Evolutionary conservation across 2,888 invertebrate genomes (phyloP).

Genomic region (Parelbella ahira): DNA sequence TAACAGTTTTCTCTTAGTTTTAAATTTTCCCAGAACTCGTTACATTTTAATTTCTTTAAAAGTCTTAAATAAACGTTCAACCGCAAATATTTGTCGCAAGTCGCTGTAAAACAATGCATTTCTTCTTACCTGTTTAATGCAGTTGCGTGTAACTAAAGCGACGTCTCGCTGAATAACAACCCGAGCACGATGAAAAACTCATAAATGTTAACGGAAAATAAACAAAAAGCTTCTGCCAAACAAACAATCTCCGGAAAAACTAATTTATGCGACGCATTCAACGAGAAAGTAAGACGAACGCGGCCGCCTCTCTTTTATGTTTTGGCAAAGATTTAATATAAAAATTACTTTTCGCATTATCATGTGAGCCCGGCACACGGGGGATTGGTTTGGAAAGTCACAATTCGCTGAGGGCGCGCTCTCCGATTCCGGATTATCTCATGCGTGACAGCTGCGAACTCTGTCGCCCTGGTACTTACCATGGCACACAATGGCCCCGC

Average conservation of each 20-base stretch:
- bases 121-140: conserved; percentile 18
- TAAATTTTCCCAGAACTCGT: too few species aligned
- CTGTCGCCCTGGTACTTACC: conserved; percentile 48
- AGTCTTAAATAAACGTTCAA: too few species aligned
- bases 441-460: conserved; percentile 67
- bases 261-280: conserved; percentile 74
- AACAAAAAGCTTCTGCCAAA: conserved; percentile 58
- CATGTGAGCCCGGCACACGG: conserved; percentile 61
- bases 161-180: conserved; percentile 34
- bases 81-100: too few species aligned
- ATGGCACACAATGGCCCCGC: conserved; percentile 36
- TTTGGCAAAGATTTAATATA: conserved; percentile 74
- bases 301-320: conserved; percentile 70
- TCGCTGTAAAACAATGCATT: neutral
- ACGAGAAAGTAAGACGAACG: conserved; percentile 54
- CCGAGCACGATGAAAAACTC: conserved; percentile 49
- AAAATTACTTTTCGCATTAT: conserved; percentile 76
- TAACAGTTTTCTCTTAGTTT: too few species aligned
- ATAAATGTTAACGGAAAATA: conserved; percentile 67
- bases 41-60: too few species aligned
- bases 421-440: conserved; percentile 63
- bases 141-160: conserved; percentile 33
- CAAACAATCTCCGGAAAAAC: conserved; percentile 75
- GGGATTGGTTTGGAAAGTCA: conserved; percentile 52
- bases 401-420: conserved; percentile 52